Conservation (phyloP, 2,797 vertebrate species). For the Gymnocypris eckloni region DNA sequence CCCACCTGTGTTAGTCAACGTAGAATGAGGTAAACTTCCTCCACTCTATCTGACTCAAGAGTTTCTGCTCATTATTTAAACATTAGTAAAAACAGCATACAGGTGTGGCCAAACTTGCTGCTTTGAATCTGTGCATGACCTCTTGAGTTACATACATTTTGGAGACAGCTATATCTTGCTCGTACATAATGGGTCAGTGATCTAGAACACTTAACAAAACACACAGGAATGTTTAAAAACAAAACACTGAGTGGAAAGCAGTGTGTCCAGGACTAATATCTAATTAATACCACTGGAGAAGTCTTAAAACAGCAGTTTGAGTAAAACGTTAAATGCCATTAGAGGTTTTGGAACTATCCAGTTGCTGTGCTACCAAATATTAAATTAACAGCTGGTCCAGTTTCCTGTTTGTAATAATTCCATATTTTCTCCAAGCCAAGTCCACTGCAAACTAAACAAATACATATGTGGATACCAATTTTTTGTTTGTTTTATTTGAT, state of each 20-base stretch:
- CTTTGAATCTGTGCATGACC: background rate
- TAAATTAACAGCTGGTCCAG: background rate
- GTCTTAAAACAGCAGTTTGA: constrained; percentile 14
- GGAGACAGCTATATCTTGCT: background rate
- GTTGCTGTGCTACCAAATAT: background rate
- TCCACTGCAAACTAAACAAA: background rate
- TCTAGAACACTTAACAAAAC: constrained; percentile 1
- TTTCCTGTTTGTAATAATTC: background rate
- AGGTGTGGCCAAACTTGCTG: background rate
- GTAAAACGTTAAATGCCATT: background rate
- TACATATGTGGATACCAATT: background rate
- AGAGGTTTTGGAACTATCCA: background rate
- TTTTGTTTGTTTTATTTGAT: too few relatives aligned
- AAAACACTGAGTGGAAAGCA: background rate
- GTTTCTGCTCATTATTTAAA: background rate
- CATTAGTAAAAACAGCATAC: background rate
- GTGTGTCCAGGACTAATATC: background rate
- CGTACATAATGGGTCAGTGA: background rate
- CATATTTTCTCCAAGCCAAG: background rate
- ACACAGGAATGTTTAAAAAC: background rate
- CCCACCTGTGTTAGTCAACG: constrained; percentile 92
- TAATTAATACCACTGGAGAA: background rate
- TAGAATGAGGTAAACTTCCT: constrained; percentile 86
- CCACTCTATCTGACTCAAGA: background rate
- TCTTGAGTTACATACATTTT: background rate